These are phyloP conservation scores for Dasypolia templi DNA, from an alignment of 2,888 invertebrate genomes.

Conservation along the genomic window DNA sequence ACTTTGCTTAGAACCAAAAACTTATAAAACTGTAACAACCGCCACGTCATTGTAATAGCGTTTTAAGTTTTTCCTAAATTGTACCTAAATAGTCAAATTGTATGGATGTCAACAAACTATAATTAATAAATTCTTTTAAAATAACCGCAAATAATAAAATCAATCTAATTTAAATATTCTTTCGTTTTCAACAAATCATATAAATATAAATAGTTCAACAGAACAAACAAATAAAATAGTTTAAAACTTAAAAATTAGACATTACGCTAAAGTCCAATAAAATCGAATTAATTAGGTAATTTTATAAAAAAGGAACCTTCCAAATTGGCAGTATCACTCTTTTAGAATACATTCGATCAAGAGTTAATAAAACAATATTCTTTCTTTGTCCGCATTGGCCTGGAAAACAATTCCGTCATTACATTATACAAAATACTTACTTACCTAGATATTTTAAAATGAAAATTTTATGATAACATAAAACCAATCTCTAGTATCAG, in stretches of 20 bases:
- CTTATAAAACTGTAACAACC: conserved; percentile 8
- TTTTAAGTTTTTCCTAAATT: conserved; percentile 18
- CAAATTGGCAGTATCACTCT: conserved; percentile 18
- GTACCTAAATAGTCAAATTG: conserved; percentile 37
- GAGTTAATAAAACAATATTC: conserved; percentile 30
- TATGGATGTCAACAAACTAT: conserved; percentile 25
- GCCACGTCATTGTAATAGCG: neutral
- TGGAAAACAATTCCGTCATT: conserved; percentile 49
- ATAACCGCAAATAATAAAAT: conserved; percentile 54
- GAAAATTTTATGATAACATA: conserved; percentile 38
- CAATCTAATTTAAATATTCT: conserved; percentile 47
- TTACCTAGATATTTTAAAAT: conserved; percentile 50
- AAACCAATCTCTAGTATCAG: conserved; percentile 47
- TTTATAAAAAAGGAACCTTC: conserved; percentile 8
- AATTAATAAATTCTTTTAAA: conserved; percentile 45
- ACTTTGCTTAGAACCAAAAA: conserved; percentile 9
- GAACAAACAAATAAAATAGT: conserved; percentile 32
- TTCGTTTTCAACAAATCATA: conserved; percentile 61
- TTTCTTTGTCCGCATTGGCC: conserved; percentile 60
- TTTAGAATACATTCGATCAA: conserved; percentile 38
- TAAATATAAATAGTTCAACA: conserved; percentile 51
- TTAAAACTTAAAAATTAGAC: conserved; percentile 49
- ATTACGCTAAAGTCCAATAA: conserved; percentile 21
- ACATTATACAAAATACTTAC: conserved; percentile 54
- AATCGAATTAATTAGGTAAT: conserved; percentile 9